These are phyloP conservation scores for Rhinolophus sinicus DNA, from an alignment of 2,113 vertebrate genomes.

Conservation along the genomic window DNA sequence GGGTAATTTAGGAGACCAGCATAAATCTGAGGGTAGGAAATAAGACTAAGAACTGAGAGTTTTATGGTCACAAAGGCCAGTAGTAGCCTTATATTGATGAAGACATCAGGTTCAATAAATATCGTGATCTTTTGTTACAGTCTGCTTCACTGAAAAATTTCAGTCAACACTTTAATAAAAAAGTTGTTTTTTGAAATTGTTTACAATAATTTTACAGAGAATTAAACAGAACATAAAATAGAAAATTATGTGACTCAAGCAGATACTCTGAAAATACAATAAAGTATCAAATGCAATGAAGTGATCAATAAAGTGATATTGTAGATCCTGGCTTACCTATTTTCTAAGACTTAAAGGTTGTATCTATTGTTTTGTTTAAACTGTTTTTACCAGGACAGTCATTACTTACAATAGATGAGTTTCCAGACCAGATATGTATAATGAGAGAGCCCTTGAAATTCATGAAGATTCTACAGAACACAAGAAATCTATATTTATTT, in stretches of 20 bases:
- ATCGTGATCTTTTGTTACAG: background rate
- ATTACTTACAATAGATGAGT: background rate
- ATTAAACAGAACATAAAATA: background rate
- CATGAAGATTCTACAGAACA: background rate
- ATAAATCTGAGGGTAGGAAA: background rate
- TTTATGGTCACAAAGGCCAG: background rate
- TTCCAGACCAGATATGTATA: background rate
- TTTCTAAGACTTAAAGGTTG: background rate
- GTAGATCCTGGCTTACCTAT: background rate
- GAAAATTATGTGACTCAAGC: background rate
- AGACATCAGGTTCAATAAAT: background rate
- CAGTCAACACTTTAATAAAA: constrained; percentile 8
- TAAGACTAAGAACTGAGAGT: background rate
- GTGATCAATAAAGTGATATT: background rate
- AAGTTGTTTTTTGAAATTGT: background rate
- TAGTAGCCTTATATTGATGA: background rate
- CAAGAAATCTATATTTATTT: constrained; percentile 52
- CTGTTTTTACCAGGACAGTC: constrained; percentile 37
- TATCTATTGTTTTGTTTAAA: constrained; percentile 14
- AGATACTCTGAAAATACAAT: constrained; percentile 11
- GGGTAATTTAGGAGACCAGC: background rate
- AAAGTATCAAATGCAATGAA: background rate
- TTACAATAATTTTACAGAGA: background rate
- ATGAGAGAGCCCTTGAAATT: constrained; percentile 38
- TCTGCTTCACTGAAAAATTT: background rate